A percentile compares a stretch with the other conserved stretches of the same genome.
Evolutionary conservation across 2,888 invertebrate genomes (phyloP).

Genomic region (Epinotia nisella): DNA sequence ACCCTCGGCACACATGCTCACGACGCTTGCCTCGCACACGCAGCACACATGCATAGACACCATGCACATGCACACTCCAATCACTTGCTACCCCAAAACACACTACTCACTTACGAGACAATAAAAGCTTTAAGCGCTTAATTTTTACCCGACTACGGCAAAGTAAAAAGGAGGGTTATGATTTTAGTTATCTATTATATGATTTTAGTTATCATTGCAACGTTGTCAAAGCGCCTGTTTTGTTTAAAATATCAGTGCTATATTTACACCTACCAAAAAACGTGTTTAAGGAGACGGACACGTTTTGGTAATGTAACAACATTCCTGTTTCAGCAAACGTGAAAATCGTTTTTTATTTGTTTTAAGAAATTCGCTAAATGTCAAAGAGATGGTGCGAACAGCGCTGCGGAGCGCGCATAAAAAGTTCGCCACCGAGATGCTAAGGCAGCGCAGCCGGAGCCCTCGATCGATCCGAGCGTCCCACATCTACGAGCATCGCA

Average conservation of each 20-base stretch:
- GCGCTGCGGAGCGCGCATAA: conserved; percentile 71
- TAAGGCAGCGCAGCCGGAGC: conserved; percentile 21
- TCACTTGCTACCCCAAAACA: conserved; percentile 55
- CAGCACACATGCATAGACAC: conserved; percentile 47
- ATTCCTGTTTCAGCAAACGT: conserved; percentile 61
- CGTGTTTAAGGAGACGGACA: conserved; percentile 56
- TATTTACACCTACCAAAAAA: conserved; percentile 48
- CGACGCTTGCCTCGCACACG: conserved; percentile 45
- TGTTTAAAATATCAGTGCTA: neutral
- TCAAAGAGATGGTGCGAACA: conserved; percentile 75
- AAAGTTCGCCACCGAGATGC: conserved; percentile 59
- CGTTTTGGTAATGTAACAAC: conserved; percentile 56
- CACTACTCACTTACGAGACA: conserved; percentile 61
- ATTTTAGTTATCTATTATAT: conserved; percentile 63
- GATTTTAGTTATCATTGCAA: conserved; percentile 16
- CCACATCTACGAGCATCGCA: conserved; percentile 54
- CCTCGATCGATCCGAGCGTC: conserved; percentile 32
- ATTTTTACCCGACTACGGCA: conserved; percentile 59
- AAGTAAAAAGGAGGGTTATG: neutral
- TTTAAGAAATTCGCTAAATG: conserved; percentile 71
- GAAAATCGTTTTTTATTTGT: conserved; percentile 66
- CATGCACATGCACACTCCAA: conserved; percentile 37
- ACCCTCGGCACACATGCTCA: conserved; percentile 58
- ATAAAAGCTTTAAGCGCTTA: conserved; percentile 77
- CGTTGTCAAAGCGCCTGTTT: conserved; percentile 12